Percentiles rank a stretch among this genome's conserved stretches.
Evolutionary conservation across 2,797 vertebrate species (phyloP).

Genomic region (Sebastes umbrosus): DNA sequence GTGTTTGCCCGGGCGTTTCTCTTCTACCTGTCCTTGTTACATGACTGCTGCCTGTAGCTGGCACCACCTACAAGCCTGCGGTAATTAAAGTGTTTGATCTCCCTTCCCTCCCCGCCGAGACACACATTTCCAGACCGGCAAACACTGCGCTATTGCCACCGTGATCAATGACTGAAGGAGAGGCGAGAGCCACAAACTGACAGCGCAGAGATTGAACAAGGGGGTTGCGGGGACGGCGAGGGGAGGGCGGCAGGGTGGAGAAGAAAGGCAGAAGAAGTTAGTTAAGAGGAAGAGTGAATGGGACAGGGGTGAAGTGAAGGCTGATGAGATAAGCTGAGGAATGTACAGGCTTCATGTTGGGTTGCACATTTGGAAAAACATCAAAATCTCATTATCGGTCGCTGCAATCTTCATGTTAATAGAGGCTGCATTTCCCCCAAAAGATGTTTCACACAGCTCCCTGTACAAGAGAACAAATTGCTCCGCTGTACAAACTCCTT

Average conservation of each 20-base stretch:
- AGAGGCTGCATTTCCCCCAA: constrained; percentile 1
- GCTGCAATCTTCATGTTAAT: constrained; percentile 11
- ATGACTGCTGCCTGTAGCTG: constrained; percentile 70
- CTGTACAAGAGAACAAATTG: constrained; percentile 10
- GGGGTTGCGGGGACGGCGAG: neutral
- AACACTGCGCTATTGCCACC: constrained; percentile 68
- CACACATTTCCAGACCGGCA: constrained; percentile 68
- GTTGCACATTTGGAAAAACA: constrained; percentile 16
- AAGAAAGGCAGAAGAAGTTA: constrained; percentile 37
- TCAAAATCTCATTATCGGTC: constrained; percentile 27
- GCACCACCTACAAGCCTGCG: constrained; percentile 76
- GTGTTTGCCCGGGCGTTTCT: constrained; percentile 44
- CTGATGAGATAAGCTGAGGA: constrained; percentile 46
- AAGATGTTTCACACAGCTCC: constrained; percentile 14
- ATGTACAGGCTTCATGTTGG: constrained; percentile 5
- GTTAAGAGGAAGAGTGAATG: constrained; percentile 49
- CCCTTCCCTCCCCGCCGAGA: constrained; percentile 62
- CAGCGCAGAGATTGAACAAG: constrained; percentile 68
- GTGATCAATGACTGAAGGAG: constrained; percentile 80
- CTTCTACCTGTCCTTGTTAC: constrained; percentile 74
- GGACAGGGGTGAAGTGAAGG: constrained; percentile 31
- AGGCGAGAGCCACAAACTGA: constrained; percentile 66
- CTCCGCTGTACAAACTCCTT: constrained; percentile 1
- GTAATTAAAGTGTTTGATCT: constrained; percentile 87
- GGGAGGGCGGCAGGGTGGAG: neutral